These are phyloP conservation scores for Paguma larvata DNA, from an alignment of 2,797 vertebrate genomes.

Conservation along the genomic window DNA sequence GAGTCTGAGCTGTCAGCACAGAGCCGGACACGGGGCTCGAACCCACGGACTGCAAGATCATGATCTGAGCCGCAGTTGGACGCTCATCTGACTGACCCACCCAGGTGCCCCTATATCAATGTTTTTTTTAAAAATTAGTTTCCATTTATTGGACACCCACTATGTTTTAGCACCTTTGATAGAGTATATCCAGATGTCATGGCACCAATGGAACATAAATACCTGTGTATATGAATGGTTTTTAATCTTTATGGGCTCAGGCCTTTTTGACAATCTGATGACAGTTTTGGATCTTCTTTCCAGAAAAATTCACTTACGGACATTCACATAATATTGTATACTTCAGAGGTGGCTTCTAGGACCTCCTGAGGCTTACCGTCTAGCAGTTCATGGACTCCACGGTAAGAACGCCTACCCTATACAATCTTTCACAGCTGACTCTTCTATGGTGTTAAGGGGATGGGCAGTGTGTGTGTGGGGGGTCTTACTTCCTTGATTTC, in stretches of 20 bases:
- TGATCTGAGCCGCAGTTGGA: neutral
- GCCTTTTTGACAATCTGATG: constrained; percentile 47
- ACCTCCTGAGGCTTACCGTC: constrained; percentile 25
- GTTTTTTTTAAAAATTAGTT: neutral
- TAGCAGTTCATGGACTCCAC: neutral
- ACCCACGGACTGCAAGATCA: neutral
- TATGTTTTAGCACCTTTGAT: constrained; percentile 26
- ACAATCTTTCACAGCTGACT: neutral
- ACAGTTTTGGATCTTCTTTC: constrained; percentile 60
- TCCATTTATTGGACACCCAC: neutral
- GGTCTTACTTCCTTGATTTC: neutral
- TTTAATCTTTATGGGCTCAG: constrained; percentile 22
- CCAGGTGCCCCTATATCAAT: neutral
- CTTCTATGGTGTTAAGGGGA: neutral
- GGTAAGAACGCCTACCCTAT: constrained; percentile 31
- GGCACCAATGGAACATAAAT: neutral
- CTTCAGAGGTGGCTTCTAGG: constrained; percentile 26
- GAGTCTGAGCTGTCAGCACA: neutral
- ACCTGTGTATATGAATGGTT: neutral
- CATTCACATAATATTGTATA: constrained; percentile 17
- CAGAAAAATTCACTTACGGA: constrained; percentile 53
- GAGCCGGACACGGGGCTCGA: neutral
- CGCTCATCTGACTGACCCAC: neutral
- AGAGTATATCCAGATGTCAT: neutral
- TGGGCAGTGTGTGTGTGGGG: neutral